Base-by-base conservation (phyloP, 1,140 invertebrate species). In the Mesaphorura yosii region DNA sequence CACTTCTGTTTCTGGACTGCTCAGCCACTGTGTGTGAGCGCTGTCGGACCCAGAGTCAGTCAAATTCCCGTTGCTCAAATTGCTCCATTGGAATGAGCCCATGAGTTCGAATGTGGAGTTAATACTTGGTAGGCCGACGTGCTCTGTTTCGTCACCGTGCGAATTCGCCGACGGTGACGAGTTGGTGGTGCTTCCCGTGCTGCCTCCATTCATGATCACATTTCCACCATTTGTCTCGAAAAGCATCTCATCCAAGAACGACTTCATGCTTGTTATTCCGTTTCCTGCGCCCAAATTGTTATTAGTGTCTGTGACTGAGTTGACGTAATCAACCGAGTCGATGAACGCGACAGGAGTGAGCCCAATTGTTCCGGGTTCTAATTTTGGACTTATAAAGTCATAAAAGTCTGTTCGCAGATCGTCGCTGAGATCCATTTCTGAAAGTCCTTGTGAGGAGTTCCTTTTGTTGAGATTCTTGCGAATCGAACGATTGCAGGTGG, bases 321-420 rank as follows among this genome's bases (percentile, higher is more conserved):
- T 10, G 10, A 50, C 38, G 26, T 59, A 62, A 38, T 59, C 57
- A 1, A 29, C 14, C 1, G 58, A 57, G 39, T 62, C 60, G 14
- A 62, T 62, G 34, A 59, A 55, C 7, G 57, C 49, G 25, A 62
- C 60, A 2, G 60, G 60, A 5, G 48, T 53, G 10, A 60, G 37
- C 10, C 31, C 31, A 10, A n/a, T 10, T n/a, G n/a, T 34, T n/a
- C 31, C 27, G 17, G 31, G 17, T 22, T 38, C 53, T 22, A 27
- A 31, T 26, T 53, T 48, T n/a, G 46, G 45, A 42, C 52, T 82
- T 37, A 86, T 83, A 69, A 87, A 85, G 67, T 87, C 84, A 70
- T 86, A 87, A 72, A 86, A 88, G 69, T 87, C 85, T 44, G 82
- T 82, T 68, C 86, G 86, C 57, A 82, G 70, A 64, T 83, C 80